Percentiles rank a stretch among this genome's conserved stretches.
Conservation (phyloP, 2,113 vertebrate species). For the Pampusana beccarii region DNA sequence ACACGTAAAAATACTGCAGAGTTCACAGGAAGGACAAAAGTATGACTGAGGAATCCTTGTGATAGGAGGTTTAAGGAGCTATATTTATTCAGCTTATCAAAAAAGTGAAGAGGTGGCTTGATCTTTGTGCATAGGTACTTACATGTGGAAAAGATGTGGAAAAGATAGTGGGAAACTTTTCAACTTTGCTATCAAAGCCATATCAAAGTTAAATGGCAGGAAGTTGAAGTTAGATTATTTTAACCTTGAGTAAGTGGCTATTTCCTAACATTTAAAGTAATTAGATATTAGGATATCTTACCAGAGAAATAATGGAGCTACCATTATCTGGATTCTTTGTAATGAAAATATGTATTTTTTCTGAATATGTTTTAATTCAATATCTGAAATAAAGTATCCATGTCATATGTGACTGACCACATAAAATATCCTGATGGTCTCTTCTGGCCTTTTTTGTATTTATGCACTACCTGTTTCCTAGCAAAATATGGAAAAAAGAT, state of each 20-base stretch:
- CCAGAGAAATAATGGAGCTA: background rate
- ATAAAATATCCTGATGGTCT: background rate
- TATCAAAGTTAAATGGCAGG: constrained; percentile 9
- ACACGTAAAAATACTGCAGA: background rate
- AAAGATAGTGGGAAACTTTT: constrained; percentile 26
- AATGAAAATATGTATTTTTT: background rate
- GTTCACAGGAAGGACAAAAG: constrained; percentile 51
- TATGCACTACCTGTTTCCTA: background rate
- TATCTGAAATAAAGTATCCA: background rate
- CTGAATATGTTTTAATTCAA: background rate
- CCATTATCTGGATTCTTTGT: background rate
- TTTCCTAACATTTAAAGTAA: background rate
- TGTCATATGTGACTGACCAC: background rate
- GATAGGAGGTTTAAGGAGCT: background rate
- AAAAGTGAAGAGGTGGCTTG: constrained; percentile 10
- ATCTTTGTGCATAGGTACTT: constrained; percentile 8
- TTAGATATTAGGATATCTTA: background rate
- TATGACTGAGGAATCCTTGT: background rate
- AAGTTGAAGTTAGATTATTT: constrained; percentile 25
- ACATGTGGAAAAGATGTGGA: constrained; percentile 15
- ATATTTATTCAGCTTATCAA: constrained; percentile 61
- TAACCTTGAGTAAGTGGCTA: background rate
- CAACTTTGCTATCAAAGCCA: background rate
- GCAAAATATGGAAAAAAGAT: background rate
- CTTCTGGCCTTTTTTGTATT: background rate